Percentiles rank a stretch among this genome's conserved stretches.
Conservation (phyloP, 2,888 invertebrate genomes). For the Watsonalla binaria region DNA sequence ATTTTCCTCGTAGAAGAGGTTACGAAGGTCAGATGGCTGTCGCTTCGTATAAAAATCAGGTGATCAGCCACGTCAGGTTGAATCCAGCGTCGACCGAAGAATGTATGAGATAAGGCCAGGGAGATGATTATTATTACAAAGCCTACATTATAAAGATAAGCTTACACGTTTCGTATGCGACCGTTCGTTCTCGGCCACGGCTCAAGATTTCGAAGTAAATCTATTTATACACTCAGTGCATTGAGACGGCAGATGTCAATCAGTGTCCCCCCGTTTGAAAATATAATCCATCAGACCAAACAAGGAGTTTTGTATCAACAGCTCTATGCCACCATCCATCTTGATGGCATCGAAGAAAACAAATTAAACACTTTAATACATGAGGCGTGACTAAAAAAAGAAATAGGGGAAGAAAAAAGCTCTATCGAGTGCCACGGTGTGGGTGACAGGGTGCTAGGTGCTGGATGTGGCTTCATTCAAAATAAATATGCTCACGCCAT, state of each 20-base stretch:
- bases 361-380: slow-evolving; percentile 77
- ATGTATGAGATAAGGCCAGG: no score
- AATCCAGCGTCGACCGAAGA: no score
- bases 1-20: no score
- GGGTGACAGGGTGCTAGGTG: slow-evolving; percentile 7
- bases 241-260: slow-evolving; percentile 49
- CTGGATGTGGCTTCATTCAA: slow-evolving; percentile 23
- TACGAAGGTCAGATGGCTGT: no score
- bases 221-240: slow-evolving; percentile 11
- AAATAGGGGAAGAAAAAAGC: slow-evolving; percentile 36
- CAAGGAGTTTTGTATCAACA: slow-evolving; percentile 40
- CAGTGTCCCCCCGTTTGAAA: slow-evolving; percentile 39
- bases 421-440: slow-evolving; percentile 26
- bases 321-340: slow-evolving; percentile 46
- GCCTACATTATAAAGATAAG: no score
- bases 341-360: slow-evolving; percentile 56
- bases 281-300: slow-evolving; percentile 50
- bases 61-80: no score
- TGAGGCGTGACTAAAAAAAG: slow-evolving; percentile 72
- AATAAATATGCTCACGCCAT: no score
- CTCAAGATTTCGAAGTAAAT: neutral
- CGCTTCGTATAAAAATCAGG: no score
- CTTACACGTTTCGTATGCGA: no score
- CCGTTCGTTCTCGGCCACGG: neutral
- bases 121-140: no score